Evolutionary conservation across 2,888 invertebrate genomes (phyloP).

Genomic region (Mactromeris polynyma): DNA sequence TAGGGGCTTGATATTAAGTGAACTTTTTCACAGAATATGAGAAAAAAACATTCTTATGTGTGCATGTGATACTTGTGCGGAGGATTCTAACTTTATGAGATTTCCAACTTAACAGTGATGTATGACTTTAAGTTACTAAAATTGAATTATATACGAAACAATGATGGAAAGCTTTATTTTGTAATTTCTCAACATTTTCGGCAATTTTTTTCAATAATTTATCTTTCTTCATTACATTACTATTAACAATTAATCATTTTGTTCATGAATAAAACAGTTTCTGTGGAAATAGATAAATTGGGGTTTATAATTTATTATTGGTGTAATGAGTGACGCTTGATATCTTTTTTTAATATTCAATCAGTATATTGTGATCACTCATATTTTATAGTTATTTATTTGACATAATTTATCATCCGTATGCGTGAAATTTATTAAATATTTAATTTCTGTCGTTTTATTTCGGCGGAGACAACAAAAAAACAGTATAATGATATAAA

Average conservation of each 20-base stretch:
- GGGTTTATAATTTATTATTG: background rate
- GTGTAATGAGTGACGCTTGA: slow-evolving; percentile 12
- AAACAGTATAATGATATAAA: background rate
- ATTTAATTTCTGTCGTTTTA: background rate
- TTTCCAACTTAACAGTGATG: background rate
- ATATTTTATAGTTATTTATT: slow-evolving; percentile 10
- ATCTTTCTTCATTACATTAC: slow-evolving; percentile 43
- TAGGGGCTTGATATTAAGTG: no score
- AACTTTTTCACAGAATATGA: no score
- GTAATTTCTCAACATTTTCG: slow-evolving; percentile 18
- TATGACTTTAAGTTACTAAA: background rate
- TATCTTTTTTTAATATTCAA: slow-evolving; percentile 11
- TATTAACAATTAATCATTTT: slow-evolving; percentile 14
- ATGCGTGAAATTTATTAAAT: slow-evolving; percentile 16
- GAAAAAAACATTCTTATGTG: background rate
- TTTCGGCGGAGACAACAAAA: background rate
- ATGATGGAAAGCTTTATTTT: slow-evolving; percentile 17
- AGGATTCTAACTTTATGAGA: background rate
- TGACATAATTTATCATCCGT: slow-evolving; percentile 6
- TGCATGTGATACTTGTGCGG: background rate
- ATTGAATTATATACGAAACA: background rate
- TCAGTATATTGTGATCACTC: background rate
- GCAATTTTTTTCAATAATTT: slow-evolving; percentile 26
- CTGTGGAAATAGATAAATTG: background rate
- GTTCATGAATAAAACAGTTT: slow-evolving; percentile 8